Evolutionary conservation across 2,888 invertebrate genomes (phyloP), one percentile per base, ranked within the genome.

Genomic region (Parnassius glacialis): DNA sequence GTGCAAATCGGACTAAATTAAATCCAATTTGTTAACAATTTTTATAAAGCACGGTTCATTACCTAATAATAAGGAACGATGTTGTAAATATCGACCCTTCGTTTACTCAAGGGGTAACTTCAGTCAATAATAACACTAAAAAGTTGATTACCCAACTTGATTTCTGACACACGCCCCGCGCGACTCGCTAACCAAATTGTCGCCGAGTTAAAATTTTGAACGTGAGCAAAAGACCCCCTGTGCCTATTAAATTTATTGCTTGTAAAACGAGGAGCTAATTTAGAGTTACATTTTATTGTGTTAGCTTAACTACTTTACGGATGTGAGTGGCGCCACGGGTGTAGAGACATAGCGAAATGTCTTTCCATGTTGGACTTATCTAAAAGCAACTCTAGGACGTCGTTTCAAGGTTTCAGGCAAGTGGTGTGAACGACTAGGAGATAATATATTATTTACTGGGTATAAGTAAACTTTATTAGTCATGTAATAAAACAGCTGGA

Each of bases 251-350:
- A 87, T 90, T 90, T 87, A 90, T 89, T 90, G 86, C 85, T 86
- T 87, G 90, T 90, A 91, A 90, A 90, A 85, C 88, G 90, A 86
- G 83, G 74, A 87, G 90, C 89, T 90, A 91, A 90, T 90, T 90
- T 87, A 79, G 82, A 88, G 87, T 84, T 81, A 82, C 85, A 79
- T 86, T 90, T 89, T 90, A 91, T 90, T 89, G 84, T 88, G 86
- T 90, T 87, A 85, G 81, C 82, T 80, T 85, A 87, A 88, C 85
- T 85, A 84, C 79, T 83, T 85, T 81, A 85, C 71, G 69, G 74
- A 73, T 70, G 73, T 71, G 79, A 79, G 79, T 77, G 77, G 74
- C 85, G 79, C 83, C 80, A 71, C 78, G 85, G 86, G 85, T 80
- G 83, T 79, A 76, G 63, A 56, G 52, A 67, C 64, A 56, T 64